Percentiles rank a stretch among this genome's conserved stretches.
Evolutionary conservation across 2,888 invertebrate species (phyloP).

Genomic region (Tetrapedia diversipes): DNA sequence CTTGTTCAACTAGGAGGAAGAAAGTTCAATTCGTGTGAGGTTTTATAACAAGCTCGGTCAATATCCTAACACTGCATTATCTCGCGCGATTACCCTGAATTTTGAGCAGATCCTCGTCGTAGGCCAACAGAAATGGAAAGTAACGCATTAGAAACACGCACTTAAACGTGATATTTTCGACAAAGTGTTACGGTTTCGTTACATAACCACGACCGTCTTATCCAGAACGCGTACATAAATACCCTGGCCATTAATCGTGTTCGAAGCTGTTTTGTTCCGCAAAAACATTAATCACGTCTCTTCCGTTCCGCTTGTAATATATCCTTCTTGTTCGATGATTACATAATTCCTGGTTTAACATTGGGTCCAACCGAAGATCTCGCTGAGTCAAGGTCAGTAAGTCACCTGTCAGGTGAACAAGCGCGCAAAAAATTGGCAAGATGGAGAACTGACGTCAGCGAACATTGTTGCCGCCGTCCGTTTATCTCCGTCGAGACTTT

Average conservation of each 20-base stretch:
- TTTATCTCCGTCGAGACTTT: conserved; percentile 10
- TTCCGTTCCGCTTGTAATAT: background rate
- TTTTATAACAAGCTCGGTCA: background rate
- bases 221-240: background rate
- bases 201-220: background rate
- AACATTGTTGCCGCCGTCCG: background rate
- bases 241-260: background rate
- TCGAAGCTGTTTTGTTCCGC: background rate
- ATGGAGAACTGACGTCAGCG: conserved; percentile 40
- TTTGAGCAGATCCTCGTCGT: background rate
- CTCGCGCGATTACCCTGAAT: conserved; percentile 10
- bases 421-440: conserved; percentile 10
- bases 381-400: conserved; percentile 42
- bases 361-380: background rate
- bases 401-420: conserved; percentile 16
- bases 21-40: background rate
- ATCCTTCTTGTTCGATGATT: conserved; percentile 17
- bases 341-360: conserved; percentile 39
- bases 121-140: background rate
- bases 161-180: background rate
- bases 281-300: conserved; percentile 31
- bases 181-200: background rate
- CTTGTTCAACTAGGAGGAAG: background rate
- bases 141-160: conserved; percentile 3
- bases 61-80: background rate